Conservation (phyloP, 1,140 invertebrate species). For the Zophobas morio region DNA sequence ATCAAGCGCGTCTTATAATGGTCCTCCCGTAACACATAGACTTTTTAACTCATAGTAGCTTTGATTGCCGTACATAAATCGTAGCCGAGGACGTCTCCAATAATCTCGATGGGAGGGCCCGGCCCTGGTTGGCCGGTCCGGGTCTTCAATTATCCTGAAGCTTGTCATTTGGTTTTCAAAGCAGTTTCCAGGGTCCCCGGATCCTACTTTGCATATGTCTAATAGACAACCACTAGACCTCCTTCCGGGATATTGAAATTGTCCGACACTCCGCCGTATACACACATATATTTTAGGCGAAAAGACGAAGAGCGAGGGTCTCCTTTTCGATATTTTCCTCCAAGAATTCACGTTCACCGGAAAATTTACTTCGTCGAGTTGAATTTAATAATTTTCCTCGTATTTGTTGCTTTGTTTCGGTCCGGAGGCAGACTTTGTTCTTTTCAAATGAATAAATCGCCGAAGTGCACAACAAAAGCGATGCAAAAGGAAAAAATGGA, state of each 20-base stretch:
- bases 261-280: constrained; percentile 17
- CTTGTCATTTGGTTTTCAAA: constrained; percentile 55
- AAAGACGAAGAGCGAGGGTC: background rate
- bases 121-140: constrained; percentile 2
- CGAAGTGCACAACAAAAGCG: constrained; percentile 8
- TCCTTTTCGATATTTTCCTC: constrained; percentile 20
- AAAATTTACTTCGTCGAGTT: constrained; percentile 18
- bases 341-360: constrained; percentile 29
- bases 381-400: constrained; percentile 36
- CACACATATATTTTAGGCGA: constrained; percentile 15
- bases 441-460: constrained; percentile 38
- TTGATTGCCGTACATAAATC: constrained; percentile 52
- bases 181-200: constrained; percentile 39
- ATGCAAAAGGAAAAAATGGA: constrained; percentile 1
- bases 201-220: constrained; percentile 50
- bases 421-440: constrained; percentile 34
- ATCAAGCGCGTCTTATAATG: constrained; percentile 24
- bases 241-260: constrained; percentile 39
- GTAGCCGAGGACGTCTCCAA: constrained; percentile 44
- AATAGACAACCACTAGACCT: constrained; percentile 42
- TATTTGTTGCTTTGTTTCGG: background rate
- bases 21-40: constrained; percentile 29
- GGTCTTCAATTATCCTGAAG: constrained; percentile 53
- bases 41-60: constrained; percentile 52
- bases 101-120: constrained; percentile 44